These are phyloP conservation scores for Bradypodion ventrale DNA, from an alignment of 2,797 vertebrate genomes.

Conservation along the genomic window DNA sequence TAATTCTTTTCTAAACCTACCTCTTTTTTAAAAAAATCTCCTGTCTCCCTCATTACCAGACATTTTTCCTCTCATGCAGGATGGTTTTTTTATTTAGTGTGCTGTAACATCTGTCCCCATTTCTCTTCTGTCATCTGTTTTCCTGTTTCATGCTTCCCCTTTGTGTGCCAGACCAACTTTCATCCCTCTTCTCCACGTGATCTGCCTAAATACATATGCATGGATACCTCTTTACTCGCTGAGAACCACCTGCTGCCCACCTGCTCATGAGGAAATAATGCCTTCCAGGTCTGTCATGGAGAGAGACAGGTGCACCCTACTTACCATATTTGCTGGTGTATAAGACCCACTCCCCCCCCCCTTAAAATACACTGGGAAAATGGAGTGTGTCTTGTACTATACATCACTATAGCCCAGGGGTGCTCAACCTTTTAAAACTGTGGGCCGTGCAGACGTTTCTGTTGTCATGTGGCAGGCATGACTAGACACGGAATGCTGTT, in stretches of 20 bases:
- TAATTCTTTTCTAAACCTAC: neutral
- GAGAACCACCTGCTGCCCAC: constrained; percentile 44
- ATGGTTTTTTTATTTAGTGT: constrained; percentile 7
- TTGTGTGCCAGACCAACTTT: constrained; percentile 48
- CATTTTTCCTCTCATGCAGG: constrained; percentile 30
- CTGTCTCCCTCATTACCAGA: neutral
- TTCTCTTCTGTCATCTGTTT: constrained; percentile 36
- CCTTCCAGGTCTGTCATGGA: constrained; percentile 33
- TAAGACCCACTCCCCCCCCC: too few relatives aligned
- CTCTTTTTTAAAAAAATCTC: too few relatives aligned
- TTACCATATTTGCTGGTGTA: too few relatives aligned
- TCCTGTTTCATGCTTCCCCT: constrained; percentile 46
- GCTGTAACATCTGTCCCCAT: constrained; percentile 2
- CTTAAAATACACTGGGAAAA: too few relatives aligned
- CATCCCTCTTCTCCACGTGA: constrained; percentile 37
- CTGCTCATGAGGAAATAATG: constrained; percentile 38
- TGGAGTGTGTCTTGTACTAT: too few relatives aligned
- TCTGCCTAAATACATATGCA: constrained; percentile 38
- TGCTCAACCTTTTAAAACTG: too few relatives aligned
- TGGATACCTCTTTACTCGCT: constrained; percentile 48
- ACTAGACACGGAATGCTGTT: too few relatives aligned
- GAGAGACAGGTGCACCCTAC: constrained; percentile 21
- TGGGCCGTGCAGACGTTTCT: too few relatives aligned
- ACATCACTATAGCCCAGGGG: too few relatives aligned
- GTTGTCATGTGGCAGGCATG: too few relatives aligned